Evolutionary conservation across 53 echinoderm and acorn worm genomes (phyloP).

Genomic region (Mesocentrotus franciscanus): DNA sequence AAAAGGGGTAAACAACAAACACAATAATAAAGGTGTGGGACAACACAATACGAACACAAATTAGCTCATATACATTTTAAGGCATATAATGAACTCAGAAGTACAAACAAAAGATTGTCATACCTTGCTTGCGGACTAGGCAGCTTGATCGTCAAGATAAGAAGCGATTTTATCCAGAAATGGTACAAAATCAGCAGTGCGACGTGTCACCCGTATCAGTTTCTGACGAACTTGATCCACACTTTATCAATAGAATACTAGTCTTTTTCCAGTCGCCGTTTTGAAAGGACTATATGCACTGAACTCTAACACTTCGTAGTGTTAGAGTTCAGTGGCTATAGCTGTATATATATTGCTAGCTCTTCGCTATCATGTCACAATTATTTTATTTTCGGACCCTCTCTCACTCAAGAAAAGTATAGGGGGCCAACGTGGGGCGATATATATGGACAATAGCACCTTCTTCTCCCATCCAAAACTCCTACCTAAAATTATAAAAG

Average conservation of each 20-base stretch:
- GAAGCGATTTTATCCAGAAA: background rate
- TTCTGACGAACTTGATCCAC: background rate
- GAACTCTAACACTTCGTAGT: too few species aligned
- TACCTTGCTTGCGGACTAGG: background rate
- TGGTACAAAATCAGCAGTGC: background rate
- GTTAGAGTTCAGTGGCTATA: too few species aligned
- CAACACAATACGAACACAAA: background rate
- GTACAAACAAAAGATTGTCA: background rate
- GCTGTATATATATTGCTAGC: too few species aligned
- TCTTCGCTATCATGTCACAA: too few species aligned
- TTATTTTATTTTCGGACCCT: too few species aligned
- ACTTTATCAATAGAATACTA: background rate
- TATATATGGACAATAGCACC: too few species aligned
- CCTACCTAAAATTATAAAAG: too few species aligned
- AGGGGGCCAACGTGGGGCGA: too few species aligned
- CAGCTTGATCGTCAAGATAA: background rate
- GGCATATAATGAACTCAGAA: background rate
- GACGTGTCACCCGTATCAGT: slow-evolving; percentile 5
- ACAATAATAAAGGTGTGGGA: slow-evolving; percentile 11
- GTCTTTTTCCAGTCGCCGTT: background rate
- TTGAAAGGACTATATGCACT: background rate
- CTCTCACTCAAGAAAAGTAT: too few species aligned
- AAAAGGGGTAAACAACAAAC: background rate
- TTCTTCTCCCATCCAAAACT: too few species aligned
- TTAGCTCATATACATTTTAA: background rate